Evolutionary conservation across 2,888 invertebrate genomes (phyloP), one percentile per base, ranked within the genome.

Genomic region (Hirudinaria manillensis): DNA sequence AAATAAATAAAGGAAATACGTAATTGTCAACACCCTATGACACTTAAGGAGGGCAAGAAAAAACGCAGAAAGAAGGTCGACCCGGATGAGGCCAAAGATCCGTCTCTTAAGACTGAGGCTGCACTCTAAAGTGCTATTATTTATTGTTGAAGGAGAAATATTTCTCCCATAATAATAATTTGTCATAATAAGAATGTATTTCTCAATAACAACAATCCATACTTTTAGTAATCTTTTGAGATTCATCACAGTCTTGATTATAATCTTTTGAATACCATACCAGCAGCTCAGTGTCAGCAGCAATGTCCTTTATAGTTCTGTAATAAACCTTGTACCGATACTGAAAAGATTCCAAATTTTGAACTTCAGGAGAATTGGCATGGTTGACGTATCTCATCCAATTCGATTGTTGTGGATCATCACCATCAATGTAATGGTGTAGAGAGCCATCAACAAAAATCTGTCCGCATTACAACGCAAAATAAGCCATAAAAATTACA

Each of bases 321-420:
- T 99, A 98, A 87, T 94, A 98, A 83, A 99, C 96, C 87, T 95
- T 92, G 88, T 92, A 93, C 88, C 94, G 87, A 29, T 85, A 81
- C 81, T 83, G 81, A 86, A 96, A 98, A 77, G 98, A 98, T 77
- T 98, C 94, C 83, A 99, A 89, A 86, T 99, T 99, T 89, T 98
- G 97, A 77, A 92, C 91, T 81, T 92, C 91, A 73, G 92, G 90
- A 75, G 93, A 92, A 84, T 93, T 93, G 27, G 97, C 95, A 29
- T 95, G 94, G 81, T 94, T 94, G 78, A 99, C 97, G 86, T 93
- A 97, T 81, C 96, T 90, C 97, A 99, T 98, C 98, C 98, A 99
- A 88, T 98, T 99, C 76, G 95, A 92, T 83, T 93, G 92, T 80
- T 91, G 90, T 77, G 93, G 91, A 77, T 93, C 91, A 79, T 91